Conservation (phyloP, 2,113 vertebrate genomes). For the Rattus rattus region DNA sequence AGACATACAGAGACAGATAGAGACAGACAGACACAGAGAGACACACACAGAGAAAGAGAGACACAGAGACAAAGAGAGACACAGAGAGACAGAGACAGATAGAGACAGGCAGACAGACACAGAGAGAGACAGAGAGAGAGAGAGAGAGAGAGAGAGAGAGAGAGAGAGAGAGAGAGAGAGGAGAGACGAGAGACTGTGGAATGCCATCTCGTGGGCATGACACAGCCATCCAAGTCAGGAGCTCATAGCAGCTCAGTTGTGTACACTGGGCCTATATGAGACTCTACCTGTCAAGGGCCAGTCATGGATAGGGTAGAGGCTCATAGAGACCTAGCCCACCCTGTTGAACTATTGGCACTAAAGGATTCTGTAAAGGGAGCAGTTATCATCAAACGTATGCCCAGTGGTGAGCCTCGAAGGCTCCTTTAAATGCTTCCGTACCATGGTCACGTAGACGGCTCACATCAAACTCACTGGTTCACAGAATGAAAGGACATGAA, state of each 20-base stretch:
- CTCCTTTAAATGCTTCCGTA: not conserved
- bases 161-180: too few species aligned
- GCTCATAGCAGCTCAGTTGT: not conserved
- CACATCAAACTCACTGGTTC: not conserved
- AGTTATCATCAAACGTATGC: not conserved
- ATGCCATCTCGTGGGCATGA: not conserved
- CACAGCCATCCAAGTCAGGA: not conserved
- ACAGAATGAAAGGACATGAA: not conserved
- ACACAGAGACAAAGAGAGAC: not conserved
- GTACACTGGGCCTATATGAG: not conserved
- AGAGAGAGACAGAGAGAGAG: not conserved
- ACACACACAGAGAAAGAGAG: too few species aligned
- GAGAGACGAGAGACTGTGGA: too few species aligned
- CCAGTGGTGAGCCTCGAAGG: not conserved
- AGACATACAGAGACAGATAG: not conserved
- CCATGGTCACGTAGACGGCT: not conserved
- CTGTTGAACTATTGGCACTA: too few species aligned
- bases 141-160: not conserved
- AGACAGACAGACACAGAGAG: not conserved
- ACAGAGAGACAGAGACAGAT: too few species aligned
- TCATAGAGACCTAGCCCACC: not conserved
- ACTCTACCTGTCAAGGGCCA: too few species aligned
- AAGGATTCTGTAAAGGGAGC: not conserved
- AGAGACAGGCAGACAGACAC: too few species aligned
- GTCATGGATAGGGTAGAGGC: not conserved